Conservation (phyloP, 2,113 vertebrate species). For the Syngnathoides biaculeatus region DNA sequence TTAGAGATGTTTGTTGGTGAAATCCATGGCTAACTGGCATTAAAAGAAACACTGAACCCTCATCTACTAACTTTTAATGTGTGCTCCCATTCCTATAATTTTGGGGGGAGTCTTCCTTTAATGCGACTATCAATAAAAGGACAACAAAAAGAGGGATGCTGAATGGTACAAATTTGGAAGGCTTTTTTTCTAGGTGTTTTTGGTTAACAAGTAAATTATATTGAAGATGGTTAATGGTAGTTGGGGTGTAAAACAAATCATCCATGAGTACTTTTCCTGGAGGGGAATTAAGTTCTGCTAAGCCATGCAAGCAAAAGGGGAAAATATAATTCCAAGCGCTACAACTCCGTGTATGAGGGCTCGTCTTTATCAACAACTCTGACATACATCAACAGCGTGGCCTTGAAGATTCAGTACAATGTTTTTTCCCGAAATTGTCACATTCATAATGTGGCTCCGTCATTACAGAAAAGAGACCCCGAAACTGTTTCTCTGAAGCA, state of each 20-base stretch:
- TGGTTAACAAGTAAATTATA: constrained; percentile 43
- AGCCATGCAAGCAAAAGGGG: constrained; percentile 12
- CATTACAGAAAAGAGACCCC: not conserved
- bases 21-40: no score
- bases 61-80: no score
- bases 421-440: no score
- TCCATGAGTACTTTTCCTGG: constrained; percentile 17
- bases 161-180: constrained; percentile 30
- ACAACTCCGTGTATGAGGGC: not conserved
- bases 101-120: no score
- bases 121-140: constrained; percentile 34
- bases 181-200: constrained; percentile 38
- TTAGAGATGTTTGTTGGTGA: no score
- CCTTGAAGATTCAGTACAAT: not conserved
- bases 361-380: constrained; percentile 11
- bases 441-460: not conserved
- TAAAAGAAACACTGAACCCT: no score
- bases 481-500: not conserved
- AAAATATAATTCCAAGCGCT: not conserved
- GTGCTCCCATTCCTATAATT: no score
- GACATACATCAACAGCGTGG: not conserved
- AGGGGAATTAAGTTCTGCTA: constrained; percentile 20
- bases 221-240: constrained; percentile 10
- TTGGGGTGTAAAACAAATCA: constrained; percentile 19
- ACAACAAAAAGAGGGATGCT: constrained; percentile 14